phyloP scores from a whole-genome alignment of 53 echinoderm and acorn worm genomes.

The Echinometra lucunter region DNA sequence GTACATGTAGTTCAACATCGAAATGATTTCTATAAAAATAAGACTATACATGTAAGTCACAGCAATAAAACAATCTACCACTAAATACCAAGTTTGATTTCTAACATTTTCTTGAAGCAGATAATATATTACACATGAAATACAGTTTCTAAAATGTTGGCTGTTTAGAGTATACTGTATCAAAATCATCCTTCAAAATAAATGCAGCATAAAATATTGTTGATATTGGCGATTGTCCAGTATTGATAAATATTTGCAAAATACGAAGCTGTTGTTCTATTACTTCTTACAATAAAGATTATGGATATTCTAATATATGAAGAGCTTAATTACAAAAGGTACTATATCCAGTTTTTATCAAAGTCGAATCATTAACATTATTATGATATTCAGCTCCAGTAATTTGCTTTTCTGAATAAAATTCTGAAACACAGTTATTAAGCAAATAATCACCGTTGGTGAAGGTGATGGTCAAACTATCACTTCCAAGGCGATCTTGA shows the following conservation, averaged over 20 bases:
- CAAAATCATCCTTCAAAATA: not conserved
- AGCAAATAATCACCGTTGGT: too few species aligned
- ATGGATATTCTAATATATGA: too few species aligned
- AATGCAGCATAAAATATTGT: constrained; percentile 33
- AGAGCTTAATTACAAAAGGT: too few species aligned
- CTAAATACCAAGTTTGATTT: not conserved
- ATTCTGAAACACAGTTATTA: too few species aligned
- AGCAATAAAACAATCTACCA: not conserved
- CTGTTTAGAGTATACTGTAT: not conserved
- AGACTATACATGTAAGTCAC: constrained; percentile 5
- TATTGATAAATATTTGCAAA: not conserved
- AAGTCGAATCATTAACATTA: too few species aligned
- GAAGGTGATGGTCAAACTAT: too few species aligned
- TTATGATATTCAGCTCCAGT: too few species aligned
- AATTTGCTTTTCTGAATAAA: too few species aligned
- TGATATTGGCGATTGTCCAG: not conserved
- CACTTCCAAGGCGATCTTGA: too few species aligned
- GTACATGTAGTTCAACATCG: constrained; percentile 10
- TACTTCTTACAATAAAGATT: too few species aligned
- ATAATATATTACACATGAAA: constrained; percentile 13
- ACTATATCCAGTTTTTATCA: too few species aligned
- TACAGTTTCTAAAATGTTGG: not conserved
- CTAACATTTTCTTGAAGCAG: not conserved
- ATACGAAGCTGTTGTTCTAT: too few species aligned
- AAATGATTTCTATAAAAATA: constrained; percentile 37